phyloP scores from a whole-genome alignment of 2,888 invertebrate species.

The Carcina quercana region DNA sequence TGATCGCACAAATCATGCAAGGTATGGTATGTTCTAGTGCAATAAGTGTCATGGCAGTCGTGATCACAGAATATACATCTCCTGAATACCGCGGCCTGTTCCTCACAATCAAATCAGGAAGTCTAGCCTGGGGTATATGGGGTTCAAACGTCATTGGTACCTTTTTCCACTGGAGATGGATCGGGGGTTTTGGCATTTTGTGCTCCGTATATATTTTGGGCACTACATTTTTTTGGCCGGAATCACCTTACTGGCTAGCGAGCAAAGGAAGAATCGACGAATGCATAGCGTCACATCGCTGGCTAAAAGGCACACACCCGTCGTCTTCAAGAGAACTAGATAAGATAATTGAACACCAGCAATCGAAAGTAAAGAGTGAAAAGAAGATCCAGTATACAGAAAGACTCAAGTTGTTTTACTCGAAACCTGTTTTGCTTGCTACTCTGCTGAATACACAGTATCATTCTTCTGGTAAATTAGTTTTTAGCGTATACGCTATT shows the following conservation, averaged over 20 bases:
- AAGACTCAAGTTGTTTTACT: slow-evolving; percentile 11
- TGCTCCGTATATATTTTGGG: slow-evolving; percentile 11
- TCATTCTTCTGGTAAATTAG: slow-evolving; percentile 18
- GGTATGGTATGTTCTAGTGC: too few relatives aligned
- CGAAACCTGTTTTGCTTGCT: slow-evolving; percentile 6
- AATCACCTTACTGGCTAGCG: slow-evolving; percentile 19
- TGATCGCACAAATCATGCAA: too few relatives aligned
- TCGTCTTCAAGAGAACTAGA: slow-evolving; percentile 13
- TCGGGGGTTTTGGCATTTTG: slow-evolving; percentile 10
- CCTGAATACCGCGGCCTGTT: slow-evolving; percentile 9
- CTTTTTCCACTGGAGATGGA: slow-evolving; percentile 16
- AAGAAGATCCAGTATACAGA: not conserved
- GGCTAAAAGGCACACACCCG: slow-evolving; percentile 13
- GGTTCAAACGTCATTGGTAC: slow-evolving; percentile 18
- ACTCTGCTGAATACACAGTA: slow-evolving; percentile 9
- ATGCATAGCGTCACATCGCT: slow-evolving; percentile 14
- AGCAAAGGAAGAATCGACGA: slow-evolving; percentile 14
- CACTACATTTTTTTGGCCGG: slow-evolving; percentile 13
- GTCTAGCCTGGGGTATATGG: slow-evolving; percentile 9
- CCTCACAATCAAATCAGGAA: slow-evolving; percentile 10
- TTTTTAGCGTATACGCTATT: slow-evolving; percentile 18
- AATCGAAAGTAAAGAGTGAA: not conserved
- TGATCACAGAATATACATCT: slow-evolving; percentile 11
- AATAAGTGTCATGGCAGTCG: slow-evolving; percentile 10
- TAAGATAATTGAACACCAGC: slow-evolving; percentile 7